These are phyloP conservation scores for Otis tarda DNA, from an alignment of 2,113 vertebrate species.

Conservation along the genomic window DNA sequence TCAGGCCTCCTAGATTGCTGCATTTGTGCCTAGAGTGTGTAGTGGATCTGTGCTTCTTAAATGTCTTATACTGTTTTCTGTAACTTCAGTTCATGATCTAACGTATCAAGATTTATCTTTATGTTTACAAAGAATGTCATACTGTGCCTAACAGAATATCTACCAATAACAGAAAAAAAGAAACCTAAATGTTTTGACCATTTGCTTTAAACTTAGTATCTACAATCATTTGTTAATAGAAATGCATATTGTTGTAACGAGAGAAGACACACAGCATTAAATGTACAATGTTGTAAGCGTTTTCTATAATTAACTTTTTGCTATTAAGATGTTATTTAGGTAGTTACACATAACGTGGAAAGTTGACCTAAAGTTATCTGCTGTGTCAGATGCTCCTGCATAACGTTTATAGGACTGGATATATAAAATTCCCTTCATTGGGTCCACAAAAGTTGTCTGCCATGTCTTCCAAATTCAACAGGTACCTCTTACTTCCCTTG, in stretches of 20 bases:
- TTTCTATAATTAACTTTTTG: slow-evolving; percentile 43
- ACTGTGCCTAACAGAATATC: slow-evolving; percentile 56
- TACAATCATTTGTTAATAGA: slow-evolving; percentile 17
- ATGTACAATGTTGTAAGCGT: neutral
- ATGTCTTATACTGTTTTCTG: neutral
- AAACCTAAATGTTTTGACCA: neutral
- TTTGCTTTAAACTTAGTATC: slow-evolving; percentile 45
- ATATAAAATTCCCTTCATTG: neutral
- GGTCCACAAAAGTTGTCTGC: neutral
- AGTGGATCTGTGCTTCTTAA: neutral
- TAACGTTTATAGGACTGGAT: neutral
- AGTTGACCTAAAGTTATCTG: slow-evolving; percentile 9
- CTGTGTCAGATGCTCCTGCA: slow-evolving; percentile 37
- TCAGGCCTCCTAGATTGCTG: neutral
- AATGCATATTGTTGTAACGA: neutral
- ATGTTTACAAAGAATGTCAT: slow-evolving; percentile 58
- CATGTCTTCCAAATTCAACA: slow-evolving; percentile 46
- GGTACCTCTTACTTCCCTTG: slow-evolving; percentile 47
- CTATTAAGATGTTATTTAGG: neutral
- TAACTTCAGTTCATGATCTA: neutral
- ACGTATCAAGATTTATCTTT: neutral
- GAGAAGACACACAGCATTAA: slow-evolving; percentile 1
- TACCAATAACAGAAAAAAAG: slow-evolving; percentile 35
- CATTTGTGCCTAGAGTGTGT: neutral
- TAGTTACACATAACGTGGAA: slow-evolving; percentile 27